Conservation (phyloP, 2,888 invertebrate genomes). For the Cantharis flavilabris region DNA sequence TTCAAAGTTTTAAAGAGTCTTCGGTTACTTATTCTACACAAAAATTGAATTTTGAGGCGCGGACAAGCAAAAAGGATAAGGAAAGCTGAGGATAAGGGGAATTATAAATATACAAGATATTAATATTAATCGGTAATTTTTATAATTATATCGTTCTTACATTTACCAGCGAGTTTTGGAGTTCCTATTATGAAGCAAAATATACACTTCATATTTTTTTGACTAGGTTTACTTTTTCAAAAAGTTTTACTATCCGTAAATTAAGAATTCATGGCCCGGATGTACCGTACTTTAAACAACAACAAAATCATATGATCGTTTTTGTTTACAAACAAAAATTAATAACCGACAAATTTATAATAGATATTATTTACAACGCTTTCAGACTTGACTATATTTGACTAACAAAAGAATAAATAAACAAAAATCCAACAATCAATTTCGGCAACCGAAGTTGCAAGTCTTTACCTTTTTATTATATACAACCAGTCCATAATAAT, state of each 20-base stretch:
- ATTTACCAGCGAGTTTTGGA: constrained; percentile 79
- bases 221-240: constrained; percentile 53
- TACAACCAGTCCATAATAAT: constrained; percentile 39
- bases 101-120: constrained; percentile 45
- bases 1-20: not conserved
- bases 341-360: constrained; percentile 53
- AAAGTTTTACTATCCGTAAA: constrained; percentile 54
- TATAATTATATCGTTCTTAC: constrained; percentile 64
- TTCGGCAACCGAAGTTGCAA: constrained; percentile 9
- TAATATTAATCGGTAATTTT: constrained; percentile 38
- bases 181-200: constrained; percentile 66
- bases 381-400: constrained; percentile 32
- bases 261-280: constrained; percentile 45
- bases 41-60: constrained; percentile 37
- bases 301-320: constrained; percentile 29
- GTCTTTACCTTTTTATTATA: constrained; percentile 31
- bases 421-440: constrained; percentile 36
- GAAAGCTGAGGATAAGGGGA: not conserved
- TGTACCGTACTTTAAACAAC: constrained; percentile 40
- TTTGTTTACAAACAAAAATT: constrained; percentile 30
- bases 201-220: constrained; percentile 47
- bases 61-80: constrained; percentile 35
- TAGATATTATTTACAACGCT: constrained; percentile 48
- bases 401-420: constrained; percentile 36
- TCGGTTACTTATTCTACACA: not conserved